Evolutionary conservation across 2,797 vertebrate genomes (phyloP).

Genomic region (Coreius guichenoti): DNA sequence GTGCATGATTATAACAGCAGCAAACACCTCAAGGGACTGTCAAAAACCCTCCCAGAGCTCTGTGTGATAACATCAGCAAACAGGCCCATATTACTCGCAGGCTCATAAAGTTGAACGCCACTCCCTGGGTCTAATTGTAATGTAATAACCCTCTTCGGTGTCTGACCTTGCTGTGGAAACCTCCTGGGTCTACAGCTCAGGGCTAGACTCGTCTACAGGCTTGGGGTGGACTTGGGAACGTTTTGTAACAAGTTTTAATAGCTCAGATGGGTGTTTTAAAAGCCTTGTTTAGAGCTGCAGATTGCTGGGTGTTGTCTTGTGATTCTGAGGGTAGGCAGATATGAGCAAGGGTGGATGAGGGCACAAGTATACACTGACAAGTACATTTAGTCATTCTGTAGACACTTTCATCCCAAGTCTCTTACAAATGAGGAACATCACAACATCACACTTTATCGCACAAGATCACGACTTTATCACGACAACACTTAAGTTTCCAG

Average conservation of each 20-base stretch:
- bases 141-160: conserved; percentile 50
- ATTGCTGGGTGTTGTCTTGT: conserved; percentile 68
- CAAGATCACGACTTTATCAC: too few relatives aligned
- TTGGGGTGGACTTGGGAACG: conserved; percentile 33
- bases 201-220: conserved; percentile 16
- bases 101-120: conserved; percentile 47
- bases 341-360: conserved; percentile 47
- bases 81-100: conserved; percentile 42
- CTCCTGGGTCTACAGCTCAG: conserved; percentile 29
- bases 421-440: not conserved
- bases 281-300: conserved; percentile 56
- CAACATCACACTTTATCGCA: not conserved
- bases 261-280: conserved; percentile 55
- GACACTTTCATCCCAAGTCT: not conserved
- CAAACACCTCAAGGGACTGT: conserved; percentile 9
- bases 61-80: conserved; percentile 59
- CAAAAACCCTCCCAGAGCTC: not conserved
- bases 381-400: not conserved
- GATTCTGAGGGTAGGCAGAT: conserved; percentile 49
- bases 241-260: conserved; percentile 56
- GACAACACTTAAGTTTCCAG: not conserved
- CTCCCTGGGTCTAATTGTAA: conserved; percentile 52
- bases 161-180: conserved; percentile 32
- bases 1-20: conserved; percentile 15
- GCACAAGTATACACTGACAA: not conserved